A percentile compares a stretch with the other conserved stretches of the same genome.
Conservation (phyloP, 2,113 vertebrate species). For the Dromaius novaehollandiae region DNA sequence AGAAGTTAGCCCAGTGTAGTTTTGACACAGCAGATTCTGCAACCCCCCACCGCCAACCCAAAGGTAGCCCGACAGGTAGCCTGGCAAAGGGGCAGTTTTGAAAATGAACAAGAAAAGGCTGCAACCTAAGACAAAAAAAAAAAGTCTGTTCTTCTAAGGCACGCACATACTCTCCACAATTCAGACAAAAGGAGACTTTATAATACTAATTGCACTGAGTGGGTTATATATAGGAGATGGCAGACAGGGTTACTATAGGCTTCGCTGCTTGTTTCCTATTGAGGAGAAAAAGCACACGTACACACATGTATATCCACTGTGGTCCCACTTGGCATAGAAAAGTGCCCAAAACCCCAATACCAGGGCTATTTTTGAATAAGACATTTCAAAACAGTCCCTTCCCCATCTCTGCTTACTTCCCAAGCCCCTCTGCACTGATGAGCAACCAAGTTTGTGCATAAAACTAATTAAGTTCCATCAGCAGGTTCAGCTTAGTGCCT, state of each 20-base stretch:
- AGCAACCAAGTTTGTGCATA: background rate
- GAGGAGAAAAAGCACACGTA: background rate
- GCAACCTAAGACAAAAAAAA: background rate
- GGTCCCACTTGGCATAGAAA: background rate
- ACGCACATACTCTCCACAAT: background rate
- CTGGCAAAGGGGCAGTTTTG: background rate
- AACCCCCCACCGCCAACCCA: background rate
- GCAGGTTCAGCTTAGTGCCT: background rate
- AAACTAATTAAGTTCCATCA: background rate
- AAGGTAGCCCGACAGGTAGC: background rate
- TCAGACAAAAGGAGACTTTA: background rate
- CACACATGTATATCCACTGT: rapidly evolving
- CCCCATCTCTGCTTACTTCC: background rate
- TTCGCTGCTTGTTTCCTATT: background rate
- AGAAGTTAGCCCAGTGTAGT: background rate
- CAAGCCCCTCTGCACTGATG: rapidly evolving
- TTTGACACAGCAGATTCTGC: rapidly evolving
- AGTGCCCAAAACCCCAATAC: rapidly evolving
- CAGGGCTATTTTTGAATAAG: background rate
- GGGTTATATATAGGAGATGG: background rate
- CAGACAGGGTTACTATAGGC: background rate
- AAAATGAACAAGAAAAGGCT: background rate
- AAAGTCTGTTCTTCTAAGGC: background rate
- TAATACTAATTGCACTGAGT: background rate
- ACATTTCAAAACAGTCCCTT: background rate